Evolutionary conservation across 2,888 invertebrate genomes (phyloP).

Genomic region (Parnassius mnemosyne): DNA sequence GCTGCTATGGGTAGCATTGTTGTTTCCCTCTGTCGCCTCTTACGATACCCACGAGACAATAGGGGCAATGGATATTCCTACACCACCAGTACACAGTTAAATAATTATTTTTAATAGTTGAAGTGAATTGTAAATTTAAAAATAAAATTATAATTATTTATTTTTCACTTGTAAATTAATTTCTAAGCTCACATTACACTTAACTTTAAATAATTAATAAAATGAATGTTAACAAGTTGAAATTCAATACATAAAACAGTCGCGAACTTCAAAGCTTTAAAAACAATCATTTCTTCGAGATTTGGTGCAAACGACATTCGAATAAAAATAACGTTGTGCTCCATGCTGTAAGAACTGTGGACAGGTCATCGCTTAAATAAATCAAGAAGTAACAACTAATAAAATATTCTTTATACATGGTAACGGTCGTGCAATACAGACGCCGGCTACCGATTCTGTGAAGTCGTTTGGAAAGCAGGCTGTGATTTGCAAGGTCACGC

Average conservation of each 20-base stretch:
- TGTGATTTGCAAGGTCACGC: conserved; percentile 81
- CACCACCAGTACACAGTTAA: no score
- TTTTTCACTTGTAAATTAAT: no score
- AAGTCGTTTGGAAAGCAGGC: conserved; percentile 81
- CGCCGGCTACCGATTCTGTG: conserved; percentile 71
- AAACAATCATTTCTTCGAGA: conserved; percentile 28
- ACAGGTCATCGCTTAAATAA: conserved; percentile 61
- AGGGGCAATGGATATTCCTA: no score
- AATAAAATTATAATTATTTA: no score
- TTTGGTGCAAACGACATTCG: conserved; percentile 38
- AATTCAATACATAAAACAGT: conserved; percentile 5
- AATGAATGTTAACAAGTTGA: conserved; percentile 8
- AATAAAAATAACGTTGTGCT: conserved; percentile 52
- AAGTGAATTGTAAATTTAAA: no score
- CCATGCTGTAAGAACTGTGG: conserved; percentile 47
- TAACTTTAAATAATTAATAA: conserved; percentile 4
- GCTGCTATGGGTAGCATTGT: no score
- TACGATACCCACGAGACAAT: no score
- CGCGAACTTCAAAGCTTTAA: conserved; percentile 26
- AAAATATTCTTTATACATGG: conserved; percentile 67
- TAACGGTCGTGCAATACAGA: conserved; percentile 68
- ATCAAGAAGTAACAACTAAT: conserved; percentile 61
- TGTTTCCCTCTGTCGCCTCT: no score
- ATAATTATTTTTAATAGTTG: no score
- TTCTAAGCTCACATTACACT: no score